A percentile compares a stretch with the other conserved stretches of the same genome.
phyloP scores from a whole-genome alignment of 2,113 vertebrate genomes.

The Pitta sordida region DNA sequence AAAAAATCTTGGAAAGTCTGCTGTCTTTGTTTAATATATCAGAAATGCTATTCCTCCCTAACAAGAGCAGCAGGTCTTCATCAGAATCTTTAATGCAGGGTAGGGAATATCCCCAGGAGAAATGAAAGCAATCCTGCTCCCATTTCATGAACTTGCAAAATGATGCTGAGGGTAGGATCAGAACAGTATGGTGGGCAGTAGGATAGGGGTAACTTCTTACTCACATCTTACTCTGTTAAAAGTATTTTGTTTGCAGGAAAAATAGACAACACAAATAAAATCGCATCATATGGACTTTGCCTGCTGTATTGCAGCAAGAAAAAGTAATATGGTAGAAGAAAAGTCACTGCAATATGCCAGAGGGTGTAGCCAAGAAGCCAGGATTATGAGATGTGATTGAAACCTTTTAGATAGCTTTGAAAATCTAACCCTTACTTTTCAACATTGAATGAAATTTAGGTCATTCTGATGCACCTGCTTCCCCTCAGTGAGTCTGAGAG shows the following conservation, averaged over 20 bases:
- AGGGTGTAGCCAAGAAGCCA: background rate
- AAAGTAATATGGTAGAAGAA: background rate
- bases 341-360: background rate
- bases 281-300: background rate
- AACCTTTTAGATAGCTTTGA: background rate
- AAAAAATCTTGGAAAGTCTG: constrained; percentile 11
- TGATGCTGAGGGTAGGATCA: background rate
- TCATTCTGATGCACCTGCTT: background rate
- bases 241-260: background rate
- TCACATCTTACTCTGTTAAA: background rate
- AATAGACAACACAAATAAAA: background rate
- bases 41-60: constrained; percentile 52
- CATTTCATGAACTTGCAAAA: background rate
- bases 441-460: background rate
- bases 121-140: background rate
- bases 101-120: background rate
- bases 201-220: background rate
- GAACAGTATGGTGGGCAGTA: background rate
- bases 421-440: background rate
- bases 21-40: constrained; percentile 49
- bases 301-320: background rate
- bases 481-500: background rate
- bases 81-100: background rate
- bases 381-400: background rate
- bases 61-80: constrained; percentile 34